Base-by-base conservation (phyloP, 2,113 vertebrate species). In the Macroglossus sobrinus region DNA sequence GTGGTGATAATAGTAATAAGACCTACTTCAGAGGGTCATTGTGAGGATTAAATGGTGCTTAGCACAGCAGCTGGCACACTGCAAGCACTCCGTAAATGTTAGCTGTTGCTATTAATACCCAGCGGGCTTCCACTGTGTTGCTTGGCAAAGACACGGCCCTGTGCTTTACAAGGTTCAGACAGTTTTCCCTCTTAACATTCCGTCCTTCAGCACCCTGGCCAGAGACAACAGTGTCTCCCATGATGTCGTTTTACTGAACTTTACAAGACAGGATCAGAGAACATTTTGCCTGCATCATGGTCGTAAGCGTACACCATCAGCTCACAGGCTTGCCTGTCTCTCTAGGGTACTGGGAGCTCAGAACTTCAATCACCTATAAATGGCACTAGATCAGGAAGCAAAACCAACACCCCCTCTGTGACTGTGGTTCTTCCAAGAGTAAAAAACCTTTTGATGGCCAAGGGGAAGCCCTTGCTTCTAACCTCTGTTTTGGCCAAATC, bases 21-120 rank as follows among this genome's bases (percentile, higher is more conserved):
- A 89, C 30, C 93, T 94, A 79, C 89, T 96, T 91, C 76, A 33
- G 84, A 94, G 95, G 91, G 94, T 94, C 97, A 89, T 86, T 59
- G 63, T 86, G 93, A 96, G 97, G 93, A 91, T 93, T 96, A 95
- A 96, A 95, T 79, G 80, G 84, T 97, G 89, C 96, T 95, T 95
- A 96, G 85, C 91, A 53, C 4, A 91, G 94, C 97, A 96, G 81
- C 93, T 96, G 95, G 93, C 78, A 84, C 82, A 43, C 57, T 91
- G 95, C 91, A 95, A 95, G 86, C 0, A 22, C 85, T 89, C 94
- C 89, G 89, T 94, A 91, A 97, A 95, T 66, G 94, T 93, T 95
- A 92, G 93, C 76, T 86, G 26, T 82, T 91, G 66, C 93, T 97
- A 86, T 97, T 94, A 96, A 96, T 93, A 97, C 85, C 61, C 95